Base-by-base conservation (phyloP, 2,797 vertebrate genomes). In the Pogoniulus pusillus region DNA sequence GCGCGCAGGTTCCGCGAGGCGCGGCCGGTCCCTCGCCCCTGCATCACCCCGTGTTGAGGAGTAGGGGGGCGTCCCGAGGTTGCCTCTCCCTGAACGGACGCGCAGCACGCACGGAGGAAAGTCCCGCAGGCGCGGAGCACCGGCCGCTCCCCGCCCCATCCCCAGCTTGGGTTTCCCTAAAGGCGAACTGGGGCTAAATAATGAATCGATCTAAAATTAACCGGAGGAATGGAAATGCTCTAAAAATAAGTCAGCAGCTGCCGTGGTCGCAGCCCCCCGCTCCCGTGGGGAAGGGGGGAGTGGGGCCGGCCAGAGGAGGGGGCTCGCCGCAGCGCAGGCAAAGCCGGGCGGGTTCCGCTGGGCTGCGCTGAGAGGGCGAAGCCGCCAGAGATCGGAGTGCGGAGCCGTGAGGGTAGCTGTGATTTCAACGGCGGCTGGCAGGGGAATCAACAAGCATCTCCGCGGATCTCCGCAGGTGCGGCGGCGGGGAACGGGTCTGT, bases 241-340 rank as follows among this genome's bases (percentile, higher is more conserved):
- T 97, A 97, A 97, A 97, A 97, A 97, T 97, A 97, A 97, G 94
- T 64, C 94, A 94, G 87, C 97, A 97, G 97, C 97, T 97, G 97
- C 95, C 95, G 58, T 84, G 92, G 96, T 83, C 94, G 83, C 95
- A 94, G 94, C 92, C 94, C 91, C 57, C 83, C 80, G 93, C 93
- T 69, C 84, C 86, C 81, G 89, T 63, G 92, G 82, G 87, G 89
- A 69, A 70, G 71, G 74, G 74, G 84, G 47, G 64, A 87, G 77
- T 10, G 74, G 81, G 87, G 74, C 84, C 70, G 70, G 37, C 51
- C 45, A 55, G 59, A 74, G 64, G 45, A 86, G 71, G 68, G 70
- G 80, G 60, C 22, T 43, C 60, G 8, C 12, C 18, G 12, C 5
- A 18, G 77, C 27, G 30, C 49, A 64, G 82, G 16, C 32, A 47